Conservation (phyloP, 2,888 invertebrate species). For the Helicoverpa assulta region DNA sequence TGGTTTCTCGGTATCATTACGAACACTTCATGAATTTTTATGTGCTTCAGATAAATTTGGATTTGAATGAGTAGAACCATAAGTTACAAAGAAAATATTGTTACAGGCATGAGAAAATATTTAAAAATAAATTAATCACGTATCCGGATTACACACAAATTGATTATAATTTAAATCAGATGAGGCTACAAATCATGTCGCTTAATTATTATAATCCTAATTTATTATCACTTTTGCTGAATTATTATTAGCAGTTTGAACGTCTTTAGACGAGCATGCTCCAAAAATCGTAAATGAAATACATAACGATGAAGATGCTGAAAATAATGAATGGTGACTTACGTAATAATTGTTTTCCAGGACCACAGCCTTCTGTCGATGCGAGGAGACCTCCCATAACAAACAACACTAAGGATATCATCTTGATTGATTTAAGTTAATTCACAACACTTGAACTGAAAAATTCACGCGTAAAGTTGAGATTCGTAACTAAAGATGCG, state of each 20-base stretch:
- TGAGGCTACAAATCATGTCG: constrained; percentile 10
- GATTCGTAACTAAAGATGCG: constrained; percentile 87
- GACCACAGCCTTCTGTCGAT: constrained; percentile 86
- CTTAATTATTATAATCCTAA: constrained; percentile 11
- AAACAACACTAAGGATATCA: constrained; percentile 89
- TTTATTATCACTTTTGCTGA: constrained; percentile 12
- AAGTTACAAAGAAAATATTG: constrained; percentile 23
- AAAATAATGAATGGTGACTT: constrained; percentile 69
- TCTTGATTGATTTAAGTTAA: constrained; percentile 76
- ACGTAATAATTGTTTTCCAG: constrained; percentile 87
- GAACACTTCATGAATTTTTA: constrained; percentile 53
- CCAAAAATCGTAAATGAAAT: not conserved
- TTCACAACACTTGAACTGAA: constrained; percentile 86
- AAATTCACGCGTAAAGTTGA: constrained; percentile 81
- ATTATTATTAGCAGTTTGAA: not conserved
- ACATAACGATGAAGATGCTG: not conserved
- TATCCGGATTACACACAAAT: constrained; percentile 12
- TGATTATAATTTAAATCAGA: constrained; percentile 21
- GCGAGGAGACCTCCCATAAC: constrained; percentile 86
- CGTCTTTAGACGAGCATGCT: not conserved
- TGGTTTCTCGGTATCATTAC: constrained; percentile 60
- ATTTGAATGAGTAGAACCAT: constrained; percentile 37
- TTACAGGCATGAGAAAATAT: constrained; percentile 21
- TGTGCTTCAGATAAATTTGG: constrained; percentile 41
- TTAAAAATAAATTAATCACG: constrained; percentile 12